A percentile compares a stretch with the other conserved stretches of the same genome.
Conservation (phyloP, 2,797 vertebrate species). For the Microcaecilia unicolor region DNA sequence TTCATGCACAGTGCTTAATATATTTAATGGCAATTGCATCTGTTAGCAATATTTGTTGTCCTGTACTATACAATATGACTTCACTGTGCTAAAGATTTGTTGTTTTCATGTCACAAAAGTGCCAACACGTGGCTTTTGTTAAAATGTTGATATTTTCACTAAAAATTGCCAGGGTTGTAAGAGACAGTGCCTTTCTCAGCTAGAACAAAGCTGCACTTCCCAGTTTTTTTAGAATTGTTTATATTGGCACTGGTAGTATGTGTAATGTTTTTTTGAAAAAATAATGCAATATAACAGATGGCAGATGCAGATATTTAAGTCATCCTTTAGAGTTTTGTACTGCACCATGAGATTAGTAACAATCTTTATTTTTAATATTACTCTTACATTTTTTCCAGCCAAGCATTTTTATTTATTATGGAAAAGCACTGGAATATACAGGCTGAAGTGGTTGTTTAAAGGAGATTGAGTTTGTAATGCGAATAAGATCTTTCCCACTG, state of each 20-base stretch:
- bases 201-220: conserved; percentile 23
- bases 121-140: conserved; percentile 21
- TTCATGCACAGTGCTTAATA: too few species aligned
- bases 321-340: conserved; percentile 15
- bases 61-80: conserved; percentile 15
- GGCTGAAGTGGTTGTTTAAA: conserved; percentile 25
- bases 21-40: too few species aligned
- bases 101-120: conserved; percentile 3
- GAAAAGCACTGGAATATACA: conserved; percentile 15
- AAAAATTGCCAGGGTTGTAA: conserved; percentile 15
- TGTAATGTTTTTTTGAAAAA: conserved; percentile 25
- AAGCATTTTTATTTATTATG: conserved; percentile 30
- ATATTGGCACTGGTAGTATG: conserved; percentile 21
- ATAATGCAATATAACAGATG: conserved; percentile 25
- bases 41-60: too few species aligned
- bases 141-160: conserved; percentile 17
- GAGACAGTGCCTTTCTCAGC: conserved; percentile 16
- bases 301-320: conserved; percentile 25
- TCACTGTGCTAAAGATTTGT: background rate
- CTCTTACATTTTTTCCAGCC: conserved; percentile 35
- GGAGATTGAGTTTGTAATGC: conserved; percentile 15
- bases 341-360: conserved; percentile 25
- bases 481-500: conserved; percentile 11
- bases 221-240: conserved; percentile 20
- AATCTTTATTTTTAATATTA: conserved; percentile 9